Evolutionary conservation across 2,113 vertebrate species (phyloP), one percentile per base, ranked within the genome.

Genomic region (Rhizomys pruinosus): DNA sequence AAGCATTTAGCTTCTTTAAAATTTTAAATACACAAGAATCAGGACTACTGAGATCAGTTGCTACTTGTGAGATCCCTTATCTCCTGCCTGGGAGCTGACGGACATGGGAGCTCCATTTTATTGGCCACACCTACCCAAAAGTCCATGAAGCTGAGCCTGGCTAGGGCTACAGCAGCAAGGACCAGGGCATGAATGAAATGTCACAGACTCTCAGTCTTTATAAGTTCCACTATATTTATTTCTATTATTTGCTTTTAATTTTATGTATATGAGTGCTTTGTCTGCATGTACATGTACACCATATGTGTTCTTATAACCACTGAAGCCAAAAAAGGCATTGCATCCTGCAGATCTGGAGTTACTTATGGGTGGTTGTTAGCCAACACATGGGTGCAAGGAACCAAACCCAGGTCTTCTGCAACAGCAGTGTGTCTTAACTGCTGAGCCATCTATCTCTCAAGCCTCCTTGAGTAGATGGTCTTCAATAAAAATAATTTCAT

Each of bases 401-500:
- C 47, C 47, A 52, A 52, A 52, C 47, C 47, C 11, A 52, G 47
- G 47, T 52, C 47, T 11, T 52, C 47, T 52, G 11, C 47, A 52
- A 11, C 6, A 52, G 47, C 47, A 52, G 47, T 52, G 47, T 52
- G 47, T 52, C 47, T 52, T 52, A 52, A 52, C 6, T 52, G 47
- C 47, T 52, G 47, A 52, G 47, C 47, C 47, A 52, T 52, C 47
- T 52, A 6, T 52, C 47, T 11, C n/a, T n/a, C n/a, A n/a, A n/a
- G 11, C 47, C 47, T 11, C 47, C 6, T 52, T 52, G 11, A 52
- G 47, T 52, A 52, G 47, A 52, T 63, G 39, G n/a, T 66, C 73
- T 93, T 88, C n/a, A 92, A 79, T 66, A 72, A 90, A 81, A 82
- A 13, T 47, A 68, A 66, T 25, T 72, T 68, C 27, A 61, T 72